Evolutionary conservation across 2,888 invertebrate species (phyloP), one percentile per base, ranked within the genome.

Genomic region (Lycia hirtaria): DNA sequence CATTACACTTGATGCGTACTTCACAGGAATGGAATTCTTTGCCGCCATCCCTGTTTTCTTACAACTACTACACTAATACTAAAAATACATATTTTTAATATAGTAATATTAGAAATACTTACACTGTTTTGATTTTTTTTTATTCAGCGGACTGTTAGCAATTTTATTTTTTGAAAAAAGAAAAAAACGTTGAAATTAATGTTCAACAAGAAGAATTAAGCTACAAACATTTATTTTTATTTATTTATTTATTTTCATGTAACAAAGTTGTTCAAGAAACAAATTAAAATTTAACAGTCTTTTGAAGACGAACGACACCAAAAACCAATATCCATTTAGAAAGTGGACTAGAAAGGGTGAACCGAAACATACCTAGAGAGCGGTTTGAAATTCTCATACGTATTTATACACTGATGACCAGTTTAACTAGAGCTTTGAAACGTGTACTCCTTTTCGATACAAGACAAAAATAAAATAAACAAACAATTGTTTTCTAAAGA

Each of bases 381-480:
- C 80, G 74, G 73, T 79, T 83, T 88, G 78, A 89, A 89, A 88
- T 73, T 88, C 89, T 90, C 80, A 90, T 88, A 78, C 80, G 80
- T 81, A 80, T 85, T 84, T 83, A 81, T 81, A 83, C 75, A 73
- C 73, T 44, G 61, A 56, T 48, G 63, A 53, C 87, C 81, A 84
- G 35, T 67, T 41, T 66, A 54, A 20, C 20, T 52, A 54, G 86
- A 80, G 37, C 83, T 60, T 50, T 69, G 10, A 47, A 5, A 15
- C 15, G 3, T 10, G 35, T 17, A 35, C 17, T 3, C 19, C 44
- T 64, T 57, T 59, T 69, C 71, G 5, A n/a, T 6, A n/a, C 22
- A 1, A 32, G 6, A 14, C n/a, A n/a, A 32, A 14, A n/a, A 14
- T 32, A 1, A 3, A 14, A 14, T 5, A 30, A 12, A 2, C 3